Percentiles rank a stretch among this genome's conserved stretches.
phyloP scores from a whole-genome alignment of 2,888 invertebrate genomes.

The Amorpha juglandis region DNA sequence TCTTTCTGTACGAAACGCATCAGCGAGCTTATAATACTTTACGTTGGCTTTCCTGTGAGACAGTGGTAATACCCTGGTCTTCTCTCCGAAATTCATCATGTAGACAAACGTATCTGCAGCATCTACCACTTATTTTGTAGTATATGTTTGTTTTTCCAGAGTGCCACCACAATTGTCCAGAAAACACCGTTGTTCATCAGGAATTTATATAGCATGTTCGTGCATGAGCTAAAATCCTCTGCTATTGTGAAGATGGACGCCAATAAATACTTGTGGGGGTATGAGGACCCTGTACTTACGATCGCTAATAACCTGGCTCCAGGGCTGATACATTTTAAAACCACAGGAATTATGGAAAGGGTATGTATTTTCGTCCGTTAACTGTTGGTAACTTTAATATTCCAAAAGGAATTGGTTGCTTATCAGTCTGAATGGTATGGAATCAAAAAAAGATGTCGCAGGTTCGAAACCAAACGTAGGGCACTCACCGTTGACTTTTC shows the following conservation, averaged over 20 bases:
- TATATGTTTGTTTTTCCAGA: conserved; percentile 36
- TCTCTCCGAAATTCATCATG: too few relatives aligned
- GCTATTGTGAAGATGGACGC: conserved; percentile 71
- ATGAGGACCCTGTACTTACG: conserved; percentile 43
- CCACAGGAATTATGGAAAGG: conserved; percentile 89
- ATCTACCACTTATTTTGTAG: neutral
- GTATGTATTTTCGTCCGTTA: conserved; percentile 60
- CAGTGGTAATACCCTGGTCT: too few relatives aligned
- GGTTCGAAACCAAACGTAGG: conserved; percentile 74
- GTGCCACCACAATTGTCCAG: conserved; percentile 73
- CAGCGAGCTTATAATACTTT: too few relatives aligned
- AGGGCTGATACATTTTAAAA: conserved; percentile 87
- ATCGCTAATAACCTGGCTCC: conserved; percentile 63
- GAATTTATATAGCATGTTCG: conserved; percentile 84
- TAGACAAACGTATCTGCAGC: too few relatives aligned
- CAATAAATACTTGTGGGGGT: conserved; percentile 47
- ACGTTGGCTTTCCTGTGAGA: too few relatives aligned
- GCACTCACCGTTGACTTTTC: conserved; percentile 64
- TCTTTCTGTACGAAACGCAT: too few relatives aligned
- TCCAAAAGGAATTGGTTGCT: too few relatives aligned
- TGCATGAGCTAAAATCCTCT: conserved; percentile 81
- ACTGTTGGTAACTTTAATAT: too few relatives aligned
- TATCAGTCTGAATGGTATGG: too few relatives aligned
- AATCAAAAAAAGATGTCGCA: too few relatives aligned
- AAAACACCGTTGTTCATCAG: conserved; percentile 83